Percentiles rank a stretch among this genome's conserved stretches.
phyloP scores from a whole-genome alignment of 1,140 invertebrate genomes.

The Cecropterus lyciades region DNA sequence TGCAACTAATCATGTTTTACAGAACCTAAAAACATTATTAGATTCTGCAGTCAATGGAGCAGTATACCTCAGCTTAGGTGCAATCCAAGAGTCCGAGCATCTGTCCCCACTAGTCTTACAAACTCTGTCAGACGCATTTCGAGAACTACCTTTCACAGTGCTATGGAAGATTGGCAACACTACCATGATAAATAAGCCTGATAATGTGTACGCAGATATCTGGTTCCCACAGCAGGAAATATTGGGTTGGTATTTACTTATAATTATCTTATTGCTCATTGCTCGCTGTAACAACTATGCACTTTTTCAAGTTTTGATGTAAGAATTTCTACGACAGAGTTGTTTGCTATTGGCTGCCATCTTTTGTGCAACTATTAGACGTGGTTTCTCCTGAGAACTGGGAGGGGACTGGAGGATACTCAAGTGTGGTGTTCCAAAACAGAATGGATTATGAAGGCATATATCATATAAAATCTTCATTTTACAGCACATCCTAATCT shows the following conservation, averaged over 20 bases:
- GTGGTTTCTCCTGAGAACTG: too few relatives aligned
- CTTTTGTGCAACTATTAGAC: too few relatives aligned
- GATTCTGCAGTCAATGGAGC: constrained; percentile 79
- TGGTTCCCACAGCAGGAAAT: constrained; percentile 88
- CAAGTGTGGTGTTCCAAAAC: too few relatives aligned
- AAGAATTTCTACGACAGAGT: too few relatives aligned
- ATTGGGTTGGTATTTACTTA: constrained; percentile 48
- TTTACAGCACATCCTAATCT: constrained; percentile 87
- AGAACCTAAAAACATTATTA: constrained; percentile 79
- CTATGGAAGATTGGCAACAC: constrained; percentile 86
- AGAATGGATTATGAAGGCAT: too few relatives aligned
- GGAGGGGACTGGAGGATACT: too few relatives aligned
- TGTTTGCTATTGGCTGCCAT: too few relatives aligned
- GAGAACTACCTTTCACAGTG: constrained; percentile 82
- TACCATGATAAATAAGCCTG: constrained; percentile 70
- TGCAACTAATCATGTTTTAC: constrained; percentile 48
- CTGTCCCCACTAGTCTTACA: constrained; percentile 66
- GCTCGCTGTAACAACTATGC: too few relatives aligned
- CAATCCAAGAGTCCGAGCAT: constrained; percentile 74
- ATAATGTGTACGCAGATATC: constrained; percentile 78
- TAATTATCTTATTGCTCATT: too few relatives aligned
- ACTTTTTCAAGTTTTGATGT: too few relatives aligned
- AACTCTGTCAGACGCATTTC: constrained; percentile 76
- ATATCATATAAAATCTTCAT: neutral
- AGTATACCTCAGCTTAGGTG: constrained; percentile 84